phyloP scores from a whole-genome alignment of 2,797 vertebrate genomes.

The Hafferia zeledoni region DNA sequence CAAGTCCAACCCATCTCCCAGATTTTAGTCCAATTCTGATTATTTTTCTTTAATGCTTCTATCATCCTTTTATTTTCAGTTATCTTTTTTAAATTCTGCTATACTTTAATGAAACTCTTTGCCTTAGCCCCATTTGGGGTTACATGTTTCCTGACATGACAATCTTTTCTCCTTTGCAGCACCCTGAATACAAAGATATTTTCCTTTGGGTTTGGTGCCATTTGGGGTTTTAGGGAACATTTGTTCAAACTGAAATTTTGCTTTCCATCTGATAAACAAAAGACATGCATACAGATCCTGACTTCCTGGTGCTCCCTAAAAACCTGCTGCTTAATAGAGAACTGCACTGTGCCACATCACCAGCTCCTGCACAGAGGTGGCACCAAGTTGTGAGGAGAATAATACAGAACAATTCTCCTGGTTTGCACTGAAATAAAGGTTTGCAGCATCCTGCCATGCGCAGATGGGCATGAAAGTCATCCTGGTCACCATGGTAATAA shows the following conservation, averaged over 20 bases:
- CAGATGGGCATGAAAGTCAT: constrained; percentile 40
- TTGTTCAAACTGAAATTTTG: not conserved
- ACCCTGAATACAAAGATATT: not conserved
- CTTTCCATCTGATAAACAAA: not conserved
- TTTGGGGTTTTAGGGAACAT: not conserved
- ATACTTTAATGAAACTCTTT: not conserved
- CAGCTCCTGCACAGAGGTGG: not conserved
- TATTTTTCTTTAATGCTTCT: not conserved
- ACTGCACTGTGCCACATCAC: not conserved
- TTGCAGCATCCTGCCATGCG: constrained; percentile 21
- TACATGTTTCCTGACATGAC: not conserved
- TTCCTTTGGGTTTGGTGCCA: fast-evolving
- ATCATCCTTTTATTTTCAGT: not conserved
- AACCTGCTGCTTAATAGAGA: not conserved
- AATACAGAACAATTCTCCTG: not conserved
- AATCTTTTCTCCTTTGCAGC: not conserved
- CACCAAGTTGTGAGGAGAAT: not conserved
- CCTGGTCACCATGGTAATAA: constrained; percentile 59
- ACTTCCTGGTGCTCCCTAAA: not conserved
- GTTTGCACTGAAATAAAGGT: not conserved
- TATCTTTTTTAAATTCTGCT: not conserved
- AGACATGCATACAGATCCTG: not conserved
- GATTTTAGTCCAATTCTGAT: not conserved
- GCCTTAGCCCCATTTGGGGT: not conserved
- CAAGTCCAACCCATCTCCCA: not conserved